phyloP scores from a whole-genome alignment of 1,140 invertebrate species.

The Musca vetustissima region DNA sequence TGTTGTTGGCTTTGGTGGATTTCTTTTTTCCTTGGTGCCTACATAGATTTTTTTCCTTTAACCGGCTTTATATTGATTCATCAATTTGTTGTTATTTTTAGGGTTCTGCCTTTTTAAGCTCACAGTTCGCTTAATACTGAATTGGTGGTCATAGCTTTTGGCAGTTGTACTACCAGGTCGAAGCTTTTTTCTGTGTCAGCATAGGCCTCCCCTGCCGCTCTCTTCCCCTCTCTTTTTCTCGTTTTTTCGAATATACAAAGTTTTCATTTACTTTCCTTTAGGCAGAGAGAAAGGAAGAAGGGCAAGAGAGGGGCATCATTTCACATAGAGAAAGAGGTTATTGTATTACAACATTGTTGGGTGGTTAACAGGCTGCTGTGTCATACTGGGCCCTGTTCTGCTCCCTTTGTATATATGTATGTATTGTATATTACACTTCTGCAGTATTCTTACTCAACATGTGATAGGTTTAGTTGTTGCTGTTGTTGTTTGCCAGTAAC shows the following conservation, averaged over 20 bases:
- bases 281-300: too few species aligned
- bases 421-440: neutral
- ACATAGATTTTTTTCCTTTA: conserved; percentile 10
- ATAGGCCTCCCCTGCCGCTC: neutral
- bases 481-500: too few species aligned
- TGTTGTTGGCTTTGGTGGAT: neutral
- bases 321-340: too few species aligned
- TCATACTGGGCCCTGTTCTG: neutral
- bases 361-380: neutral
- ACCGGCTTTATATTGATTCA: conserved; percentile 22
- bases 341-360: too few species aligned
- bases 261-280: too few species aligned
- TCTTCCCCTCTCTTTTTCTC: neutral
- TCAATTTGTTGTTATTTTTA: conserved; percentile 1
- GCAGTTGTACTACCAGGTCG: conserved; percentile 18
- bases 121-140: conserved; percentile 31
- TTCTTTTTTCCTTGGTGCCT: too few species aligned
- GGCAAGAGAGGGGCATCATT: too few species aligned
- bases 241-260: too few species aligned
- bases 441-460: conserved; percentile 16
- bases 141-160: conserved; percentile 9
- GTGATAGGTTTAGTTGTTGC: neutral
- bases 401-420: too few species aligned
- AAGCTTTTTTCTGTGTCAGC: conserved; percentile 4
- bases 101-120: conserved; percentile 27